A percentile compares a stretch with the other conserved stretches of the same genome.
Evolutionary conservation across 2,888 invertebrate genomes (phyloP).

Genomic region (Rhopalosiphum nymphaeae): DNA sequence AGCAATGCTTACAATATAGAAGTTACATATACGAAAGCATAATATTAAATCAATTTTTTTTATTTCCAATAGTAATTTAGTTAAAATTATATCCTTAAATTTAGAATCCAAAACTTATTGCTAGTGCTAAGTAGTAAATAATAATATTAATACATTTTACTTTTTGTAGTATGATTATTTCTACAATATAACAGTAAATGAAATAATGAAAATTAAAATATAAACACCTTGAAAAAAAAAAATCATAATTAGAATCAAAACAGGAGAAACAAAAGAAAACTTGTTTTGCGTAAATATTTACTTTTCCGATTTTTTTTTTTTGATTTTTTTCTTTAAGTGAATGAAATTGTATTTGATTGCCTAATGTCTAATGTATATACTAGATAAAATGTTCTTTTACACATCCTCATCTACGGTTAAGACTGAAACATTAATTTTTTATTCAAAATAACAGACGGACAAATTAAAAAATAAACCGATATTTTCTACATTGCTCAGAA

Average conservation of each 20-base stretch:
- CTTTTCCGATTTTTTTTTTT: background rate
- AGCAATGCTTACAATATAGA: background rate
- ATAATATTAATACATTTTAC: too few species aligned
- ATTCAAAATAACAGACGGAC: background rate
- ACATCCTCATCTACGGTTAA: rapidly evolving
- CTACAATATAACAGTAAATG: background rate
- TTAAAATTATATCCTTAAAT: too few species aligned
- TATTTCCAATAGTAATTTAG: too few species aligned
- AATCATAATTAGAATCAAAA: background rate
- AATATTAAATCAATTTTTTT: too few species aligned
- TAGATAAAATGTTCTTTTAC: background rate
- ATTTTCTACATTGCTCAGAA: too few species aligned
- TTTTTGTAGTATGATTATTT: too few species aligned
- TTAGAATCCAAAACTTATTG: too few species aligned
- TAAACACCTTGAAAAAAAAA: background rate
- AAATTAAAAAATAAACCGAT: background rate
- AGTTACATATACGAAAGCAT: background rate
- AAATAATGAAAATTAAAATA: background rate
- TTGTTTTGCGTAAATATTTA: background rate
- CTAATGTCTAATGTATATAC: background rate
- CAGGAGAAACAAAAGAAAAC: background rate
- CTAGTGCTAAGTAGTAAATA: too few species aligned
- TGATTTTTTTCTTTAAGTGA: background rate
- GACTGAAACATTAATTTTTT: background rate
- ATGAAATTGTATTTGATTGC: background rate